Conservation (phyloP, 2,888 invertebrate species). For the Megaustenia siamemsis region DNA sequence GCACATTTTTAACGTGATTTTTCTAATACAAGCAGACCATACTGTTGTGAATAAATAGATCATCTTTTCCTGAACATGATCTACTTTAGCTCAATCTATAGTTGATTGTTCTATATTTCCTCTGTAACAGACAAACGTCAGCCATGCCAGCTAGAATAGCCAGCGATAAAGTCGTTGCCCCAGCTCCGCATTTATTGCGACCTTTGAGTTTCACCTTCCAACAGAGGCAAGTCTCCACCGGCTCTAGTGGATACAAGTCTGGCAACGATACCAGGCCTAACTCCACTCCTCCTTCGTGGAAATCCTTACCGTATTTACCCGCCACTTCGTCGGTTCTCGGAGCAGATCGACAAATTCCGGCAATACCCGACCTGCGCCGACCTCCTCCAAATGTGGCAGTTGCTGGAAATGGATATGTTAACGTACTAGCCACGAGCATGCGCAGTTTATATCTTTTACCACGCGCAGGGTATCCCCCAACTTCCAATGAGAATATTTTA, state of each 20-base stretch:
- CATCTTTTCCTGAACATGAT: no score
- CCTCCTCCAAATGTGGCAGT: neutral
- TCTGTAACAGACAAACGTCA: no score
- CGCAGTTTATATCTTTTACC: neutral
- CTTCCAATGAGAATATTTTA: neutral
- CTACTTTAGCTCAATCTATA: no score
- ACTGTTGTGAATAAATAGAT: no score
- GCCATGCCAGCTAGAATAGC: neutral
- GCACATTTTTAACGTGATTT: no score
- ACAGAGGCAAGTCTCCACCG: neutral
- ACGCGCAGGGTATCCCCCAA: neutral
- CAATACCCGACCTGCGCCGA: neutral
- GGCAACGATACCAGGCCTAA: conserved; percentile 8
- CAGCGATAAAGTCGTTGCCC: neutral
- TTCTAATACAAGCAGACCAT: no score
- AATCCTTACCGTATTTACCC: neutral
- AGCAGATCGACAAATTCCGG: neutral
- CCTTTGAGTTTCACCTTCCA: neutral
- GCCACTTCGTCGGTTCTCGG: neutral
- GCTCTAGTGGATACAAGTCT: conserved; percentile 19
- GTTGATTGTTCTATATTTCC: no score
- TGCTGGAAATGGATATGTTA: neutral
- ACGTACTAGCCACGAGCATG: neutral
- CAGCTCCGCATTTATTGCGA: neutral
- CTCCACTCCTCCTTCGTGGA: neutral